A percentile compares a stretch with the other conserved stretches of the same genome.
phyloP scores from a whole-genome alignment of 2,888 invertebrate genomes.

The Drosophila percnosoma region DNA sequence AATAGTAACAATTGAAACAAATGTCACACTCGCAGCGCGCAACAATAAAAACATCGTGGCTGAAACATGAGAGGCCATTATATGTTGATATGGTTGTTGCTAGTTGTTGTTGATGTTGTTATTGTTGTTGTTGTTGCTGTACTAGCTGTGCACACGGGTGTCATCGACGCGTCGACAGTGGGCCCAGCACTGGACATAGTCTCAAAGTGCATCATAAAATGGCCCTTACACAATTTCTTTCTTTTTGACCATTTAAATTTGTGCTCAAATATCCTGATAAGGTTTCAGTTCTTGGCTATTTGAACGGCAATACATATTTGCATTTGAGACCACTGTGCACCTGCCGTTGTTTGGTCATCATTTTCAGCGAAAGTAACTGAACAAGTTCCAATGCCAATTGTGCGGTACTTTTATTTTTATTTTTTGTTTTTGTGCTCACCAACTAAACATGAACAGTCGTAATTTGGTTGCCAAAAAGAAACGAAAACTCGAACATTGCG shows the following conservation, averaged over 20 bases:
- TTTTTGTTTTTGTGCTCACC: conserved; percentile 40
- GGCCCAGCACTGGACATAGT: conserved; percentile 3
- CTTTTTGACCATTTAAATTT: neutral
- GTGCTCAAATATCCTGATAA: neutral
- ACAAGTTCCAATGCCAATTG: conserved; percentile 73
- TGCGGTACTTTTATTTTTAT: conserved; percentile 58
- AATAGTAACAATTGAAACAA: conserved; percentile 74
- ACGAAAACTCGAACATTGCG: conserved; percentile 38
- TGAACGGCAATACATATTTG: neutral
- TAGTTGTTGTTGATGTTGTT: conserved; percentile 25
- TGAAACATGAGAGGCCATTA: conserved; percentile 52
- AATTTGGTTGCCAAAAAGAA: conserved; percentile 73
- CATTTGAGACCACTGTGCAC: conserved; percentile 30
- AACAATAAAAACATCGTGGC: conserved; percentile 57
- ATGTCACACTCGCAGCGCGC: conserved; percentile 32
- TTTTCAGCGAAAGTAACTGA: conserved; percentile 82
- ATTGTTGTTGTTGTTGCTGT: conserved; percentile 28
- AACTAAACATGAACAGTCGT: conserved; percentile 59
- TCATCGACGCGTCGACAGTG: conserved; percentile 37
- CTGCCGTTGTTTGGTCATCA: conserved; percentile 34
- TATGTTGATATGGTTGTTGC: conserved; percentile 22
- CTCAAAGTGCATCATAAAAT: neutral
- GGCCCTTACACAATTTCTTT: neutral
- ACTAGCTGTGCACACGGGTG: conserved; percentile 30
- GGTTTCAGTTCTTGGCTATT: neutral